A percentile compares a stretch with the other conserved stretches of the same genome.
These are phyloP conservation scores for Drosophila parabipectinata DNA, from an alignment of 1,140 invertebrate genomes.

Conservation along the genomic window DNA sequence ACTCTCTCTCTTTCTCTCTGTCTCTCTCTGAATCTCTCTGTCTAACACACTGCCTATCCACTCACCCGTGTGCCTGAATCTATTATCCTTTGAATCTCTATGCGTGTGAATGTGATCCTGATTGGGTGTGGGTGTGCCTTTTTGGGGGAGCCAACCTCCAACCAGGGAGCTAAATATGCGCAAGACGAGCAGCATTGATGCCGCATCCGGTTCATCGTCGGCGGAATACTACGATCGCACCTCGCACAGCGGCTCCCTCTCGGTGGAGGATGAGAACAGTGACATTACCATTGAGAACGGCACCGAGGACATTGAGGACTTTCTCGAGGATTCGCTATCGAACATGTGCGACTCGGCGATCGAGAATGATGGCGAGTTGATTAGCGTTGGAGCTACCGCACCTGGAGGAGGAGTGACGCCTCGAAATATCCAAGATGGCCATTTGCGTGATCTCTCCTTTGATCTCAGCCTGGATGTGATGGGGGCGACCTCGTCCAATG, in stretches of 20 bases:
- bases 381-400: neutral
- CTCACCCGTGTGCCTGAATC: slow-evolving; percentile 27
- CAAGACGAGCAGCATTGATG: slow-evolving; percentile 73
- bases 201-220: slow-evolving; percentile 54
- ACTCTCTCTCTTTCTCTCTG: slow-evolving; percentile 41
- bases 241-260: slow-evolving; percentile 78
- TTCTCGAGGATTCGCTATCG: slow-evolving; percentile 75
- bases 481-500: slow-evolving; percentile 10
- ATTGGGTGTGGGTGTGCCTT: slow-evolving; percentile 19
- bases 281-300: slow-evolving; percentile 82
- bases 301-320: slow-evolving; percentile 78
- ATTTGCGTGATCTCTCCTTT: slow-evolving; percentile 39
- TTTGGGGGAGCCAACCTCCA: slow-evolving; percentile 1
- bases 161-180: slow-evolving; percentile 53
- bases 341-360: slow-evolving; percentile 70
- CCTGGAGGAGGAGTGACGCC: neutral
- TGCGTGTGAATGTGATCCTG: slow-evolving; percentile 23
- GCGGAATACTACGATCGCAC: slow-evolving; percentile 62
- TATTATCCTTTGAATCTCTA: neutral
- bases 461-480: slow-evolving; percentile 44
- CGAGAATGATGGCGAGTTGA: slow-evolving; percentile 27
- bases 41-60: slow-evolving; percentile 26
- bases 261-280: slow-evolving; percentile 81
- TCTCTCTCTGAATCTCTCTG: slow-evolving; percentile 35
- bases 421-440: slow-evolving; percentile 17